A percentile compares a stretch with the other conserved stretches of the same genome.
Conservation (phyloP, 2,888 invertebrate genomes). For the Folsomia candida region DNA sequence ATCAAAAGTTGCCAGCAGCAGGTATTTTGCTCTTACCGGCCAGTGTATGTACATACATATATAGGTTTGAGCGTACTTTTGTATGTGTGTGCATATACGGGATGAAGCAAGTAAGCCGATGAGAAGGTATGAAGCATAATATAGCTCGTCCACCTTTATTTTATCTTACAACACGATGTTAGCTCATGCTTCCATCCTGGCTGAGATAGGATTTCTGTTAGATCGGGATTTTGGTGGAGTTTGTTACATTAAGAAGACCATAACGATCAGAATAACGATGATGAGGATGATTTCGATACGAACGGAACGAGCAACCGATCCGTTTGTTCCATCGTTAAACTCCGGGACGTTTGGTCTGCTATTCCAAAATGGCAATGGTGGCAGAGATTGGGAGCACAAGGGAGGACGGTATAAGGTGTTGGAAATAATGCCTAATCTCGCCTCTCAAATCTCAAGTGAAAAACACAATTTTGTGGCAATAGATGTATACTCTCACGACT, state of each 20-base stretch:
- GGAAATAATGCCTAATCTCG: background rate
- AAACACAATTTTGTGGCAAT: constrained; percentile 3
- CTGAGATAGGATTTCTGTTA: constrained; percentile 3
- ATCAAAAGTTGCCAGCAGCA: background rate
- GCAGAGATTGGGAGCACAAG: background rate
- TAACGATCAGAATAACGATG: constrained; percentile 21
- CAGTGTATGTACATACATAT: too few species aligned
- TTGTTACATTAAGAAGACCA: constrained; percentile 7
- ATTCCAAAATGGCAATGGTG: background rate
- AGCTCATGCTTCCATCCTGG: background rate
- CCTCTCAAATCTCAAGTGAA: constrained; percentile 1
- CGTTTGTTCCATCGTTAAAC: background rate
- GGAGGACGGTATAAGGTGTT: background rate
- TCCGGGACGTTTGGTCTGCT: background rate
- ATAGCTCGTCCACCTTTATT: background rate
- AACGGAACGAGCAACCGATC: constrained; percentile 8
- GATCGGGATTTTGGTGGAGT: background rate
- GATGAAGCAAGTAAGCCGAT: too few species aligned
- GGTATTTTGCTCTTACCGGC: background rate
- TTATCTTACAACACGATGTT: constrained; percentile 1
- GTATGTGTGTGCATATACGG: too few species aligned
- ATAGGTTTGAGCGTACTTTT: too few species aligned
- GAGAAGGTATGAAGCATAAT: too few species aligned
- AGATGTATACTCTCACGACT: background rate
- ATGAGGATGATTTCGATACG: constrained; percentile 17